Evolutionary conservation across 2,113 vertebrate genomes (phyloP).

Genomic region (Sphaerodactylus townsendi): DNA sequence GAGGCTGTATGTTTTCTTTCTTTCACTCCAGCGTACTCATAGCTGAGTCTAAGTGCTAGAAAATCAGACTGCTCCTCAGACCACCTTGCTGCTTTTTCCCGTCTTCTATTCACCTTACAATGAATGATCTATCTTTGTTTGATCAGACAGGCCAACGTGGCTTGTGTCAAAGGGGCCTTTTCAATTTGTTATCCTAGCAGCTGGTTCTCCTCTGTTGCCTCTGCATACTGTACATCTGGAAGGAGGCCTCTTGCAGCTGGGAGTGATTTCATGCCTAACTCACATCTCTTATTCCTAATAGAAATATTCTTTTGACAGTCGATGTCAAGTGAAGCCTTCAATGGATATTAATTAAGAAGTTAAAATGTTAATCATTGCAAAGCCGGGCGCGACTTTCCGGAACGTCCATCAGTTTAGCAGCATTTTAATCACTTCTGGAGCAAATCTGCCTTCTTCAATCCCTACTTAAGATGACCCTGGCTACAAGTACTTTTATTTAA

Average conservation of each 20-base stretch:
- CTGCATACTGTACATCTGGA: conserved; percentile 74
- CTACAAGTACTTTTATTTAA: background rate
- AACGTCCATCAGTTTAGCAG: background rate
- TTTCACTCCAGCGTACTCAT: conserved; percentile 32
- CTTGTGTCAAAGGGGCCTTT: conserved; percentile 68
- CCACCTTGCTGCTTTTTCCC: conserved; percentile 20
- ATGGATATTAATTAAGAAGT: conserved; percentile 51
- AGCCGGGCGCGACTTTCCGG: conserved; percentile 10
- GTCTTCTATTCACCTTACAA: conserved; percentile 63
- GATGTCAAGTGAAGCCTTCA: conserved; percentile 54
- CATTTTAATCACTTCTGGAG: background rate
- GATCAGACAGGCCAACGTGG: conserved; percentile 58
- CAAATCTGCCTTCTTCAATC: background rate
- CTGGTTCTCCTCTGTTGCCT: conserved; percentile 72
- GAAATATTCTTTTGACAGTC: conserved; percentile 68
- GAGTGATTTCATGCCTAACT: conserved; percentile 75
- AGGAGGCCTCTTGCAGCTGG: conserved; percentile 76
- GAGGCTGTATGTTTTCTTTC: background rate
- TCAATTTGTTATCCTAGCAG: conserved; percentile 70
- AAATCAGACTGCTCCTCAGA: conserved; percentile 34
- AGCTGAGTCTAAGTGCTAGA: conserved; percentile 24
- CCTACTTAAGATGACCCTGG: background rate
- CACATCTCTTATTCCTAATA: conserved; percentile 65
- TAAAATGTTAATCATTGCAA: conserved; percentile 34
- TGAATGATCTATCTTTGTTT: conserved; percentile 69